phyloP scores from a whole-genome alignment of 2,797 vertebrate species.

The Cirrhinus molitorella region DNA sequence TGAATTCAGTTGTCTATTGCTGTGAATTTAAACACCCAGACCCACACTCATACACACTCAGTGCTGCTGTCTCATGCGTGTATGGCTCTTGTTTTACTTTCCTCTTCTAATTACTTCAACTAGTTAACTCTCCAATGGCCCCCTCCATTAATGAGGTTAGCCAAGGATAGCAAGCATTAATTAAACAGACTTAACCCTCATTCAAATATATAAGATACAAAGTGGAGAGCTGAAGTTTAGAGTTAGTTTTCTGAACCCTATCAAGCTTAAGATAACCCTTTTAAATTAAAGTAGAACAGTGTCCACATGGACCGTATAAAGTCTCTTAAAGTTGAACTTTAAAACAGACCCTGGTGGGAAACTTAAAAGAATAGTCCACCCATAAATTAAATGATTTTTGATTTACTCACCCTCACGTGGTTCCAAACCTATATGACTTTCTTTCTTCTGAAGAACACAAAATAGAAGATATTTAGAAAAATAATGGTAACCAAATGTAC shows the following conservation, averaged over 20 bases:
- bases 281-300: conserved; percentile 30
- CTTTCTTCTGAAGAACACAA: not conserved
- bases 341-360: conserved; percentile 5
- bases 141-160: conserved; percentile 54
- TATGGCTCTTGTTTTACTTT: conserved; percentile 42
- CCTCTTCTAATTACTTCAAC: conserved; percentile 54
- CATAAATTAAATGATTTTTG: not conserved
- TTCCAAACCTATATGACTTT: not conserved
- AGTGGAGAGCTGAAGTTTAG: conserved; percentile 26
- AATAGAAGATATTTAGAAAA: not conserved
- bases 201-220: conserved; percentile 41
- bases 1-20: not conserved
- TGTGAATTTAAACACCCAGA: not conserved
- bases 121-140: conserved; percentile 59
- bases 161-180: conserved; percentile 54
- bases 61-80: conserved; percentile 19
- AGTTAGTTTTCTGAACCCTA: conserved; percentile 26
- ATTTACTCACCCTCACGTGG: not conserved
- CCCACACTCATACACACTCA: not conserved
- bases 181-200: conserved; percentile 48
- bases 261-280: conserved; percentile 49
- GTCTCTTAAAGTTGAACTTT: conserved; percentile 38
- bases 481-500: not conserved
- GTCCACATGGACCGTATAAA: conserved; percentile 7
- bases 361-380: conserved; percentile 5